These are phyloP conservation scores for Heterotis niloticus DNA, from an alignment of 2,113 vertebrate genomes.

Conservation along the genomic window DNA sequence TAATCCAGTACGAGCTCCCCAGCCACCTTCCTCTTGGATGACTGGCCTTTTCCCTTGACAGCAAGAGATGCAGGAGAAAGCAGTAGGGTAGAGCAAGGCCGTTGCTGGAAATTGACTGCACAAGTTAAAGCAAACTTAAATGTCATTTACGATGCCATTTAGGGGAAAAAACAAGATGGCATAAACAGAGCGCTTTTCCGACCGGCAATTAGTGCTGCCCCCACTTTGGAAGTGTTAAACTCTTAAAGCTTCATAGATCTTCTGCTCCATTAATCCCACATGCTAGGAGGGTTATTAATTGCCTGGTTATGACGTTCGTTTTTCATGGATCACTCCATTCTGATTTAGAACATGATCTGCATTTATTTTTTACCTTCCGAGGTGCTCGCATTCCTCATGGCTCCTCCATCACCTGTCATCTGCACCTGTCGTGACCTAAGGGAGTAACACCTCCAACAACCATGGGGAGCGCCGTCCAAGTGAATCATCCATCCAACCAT, in stretches of 20 bases:
- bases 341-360: constrained; percentile 53
- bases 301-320: constrained; percentile 52
- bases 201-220: constrained; percentile 51
- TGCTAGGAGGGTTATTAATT: constrained; percentile 59
- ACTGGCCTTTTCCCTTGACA: constrained; percentile 1
- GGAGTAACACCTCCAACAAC: neutral
- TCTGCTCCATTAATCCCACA: constrained; percentile 62
- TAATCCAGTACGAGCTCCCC: neutral
- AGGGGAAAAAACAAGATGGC: constrained; percentile 19
- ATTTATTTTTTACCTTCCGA: neutral
- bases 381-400: neutral
- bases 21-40: neutral
- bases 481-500: too few species aligned
- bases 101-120: neutral
- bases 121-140: constrained; percentile 20
- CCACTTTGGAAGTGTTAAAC: constrained; percentile 53
- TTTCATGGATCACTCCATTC: constrained; percentile 48
- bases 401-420: neutral
- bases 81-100: neutral
- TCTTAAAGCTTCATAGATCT: constrained; percentile 66
- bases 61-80: neutral
- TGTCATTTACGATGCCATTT: constrained; percentile 32
- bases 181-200: constrained; percentile 33
- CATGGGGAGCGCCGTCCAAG: neutral
- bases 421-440: neutral